Percentiles rank a stretch among this genome's conserved stretches.
phyloP scores from a whole-genome alignment of 2,888 invertebrate genomes.

The Chaetoderma sp. region DNA sequence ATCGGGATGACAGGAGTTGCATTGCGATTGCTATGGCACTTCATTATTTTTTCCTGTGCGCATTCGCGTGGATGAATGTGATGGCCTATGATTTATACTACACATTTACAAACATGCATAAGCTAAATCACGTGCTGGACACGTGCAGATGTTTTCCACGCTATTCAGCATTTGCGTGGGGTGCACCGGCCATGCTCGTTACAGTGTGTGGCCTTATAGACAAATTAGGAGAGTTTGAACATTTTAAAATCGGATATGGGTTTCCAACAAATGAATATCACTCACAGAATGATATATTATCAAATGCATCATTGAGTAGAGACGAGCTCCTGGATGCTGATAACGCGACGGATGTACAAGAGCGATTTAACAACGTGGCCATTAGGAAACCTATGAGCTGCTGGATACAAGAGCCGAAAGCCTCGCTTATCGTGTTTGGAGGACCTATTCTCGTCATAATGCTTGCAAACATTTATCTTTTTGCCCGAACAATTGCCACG shows the following conservation, averaged over 20 bases:
- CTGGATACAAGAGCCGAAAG: conserved; percentile 58
- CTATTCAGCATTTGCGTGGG: conserved; percentile 77
- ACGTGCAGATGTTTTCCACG: conserved; percentile 48
- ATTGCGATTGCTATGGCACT: conserved; percentile 75
- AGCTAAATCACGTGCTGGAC: conserved; percentile 43
- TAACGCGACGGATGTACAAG: not conserved
- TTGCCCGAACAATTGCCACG: conserved; percentile 49
- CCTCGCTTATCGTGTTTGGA: conserved; percentile 54
- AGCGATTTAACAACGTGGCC: not conserved
- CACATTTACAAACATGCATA: conserved; percentile 70
- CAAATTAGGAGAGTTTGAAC: conserved; percentile 38
- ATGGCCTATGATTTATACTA: conserved; percentile 74
- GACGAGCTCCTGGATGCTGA: too few species aligned
- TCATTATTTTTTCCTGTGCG: conserved; percentile 77
- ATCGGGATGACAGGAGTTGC: conserved; percentile 64
- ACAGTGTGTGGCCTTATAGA: conserved; percentile 59
- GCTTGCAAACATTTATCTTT: conserved; percentile 49
- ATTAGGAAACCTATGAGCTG: conserved; percentile 37
- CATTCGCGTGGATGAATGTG: conserved; percentile 78
- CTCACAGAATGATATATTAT: not conserved
- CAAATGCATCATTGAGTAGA: not conserved
- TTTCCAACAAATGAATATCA: not conserved
- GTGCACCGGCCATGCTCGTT: conserved; percentile 74
- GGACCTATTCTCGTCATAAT: conserved; percentile 53
- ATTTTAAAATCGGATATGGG: conserved; percentile 49